A percentile compares a stretch with the other conserved stretches of the same genome.
Conservation (phyloP, 1,140 invertebrate genomes). For the Drosophila nigrodunni region DNA sequence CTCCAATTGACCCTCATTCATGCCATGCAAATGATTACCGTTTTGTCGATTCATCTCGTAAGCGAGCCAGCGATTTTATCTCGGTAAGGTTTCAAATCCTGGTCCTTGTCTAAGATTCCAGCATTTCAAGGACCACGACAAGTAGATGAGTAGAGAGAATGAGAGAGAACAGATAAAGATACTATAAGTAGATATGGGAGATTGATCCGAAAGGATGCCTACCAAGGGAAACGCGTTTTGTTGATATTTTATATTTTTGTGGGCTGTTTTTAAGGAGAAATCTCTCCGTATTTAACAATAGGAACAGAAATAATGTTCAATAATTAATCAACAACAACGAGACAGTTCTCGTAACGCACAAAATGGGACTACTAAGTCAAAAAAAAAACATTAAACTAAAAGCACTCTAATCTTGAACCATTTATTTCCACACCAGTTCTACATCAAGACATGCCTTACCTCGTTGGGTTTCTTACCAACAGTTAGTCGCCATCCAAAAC, state of each 20-base stretch:
- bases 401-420: conserved; percentile 14
- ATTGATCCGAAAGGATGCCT: conserved; percentile 1
- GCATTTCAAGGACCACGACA: not conserved
- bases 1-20: conserved; percentile 50
- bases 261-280: conserved; percentile 47
- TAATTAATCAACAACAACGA: conserved; percentile 69
- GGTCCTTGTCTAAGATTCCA: conserved; percentile 49
- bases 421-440: conserved; percentile 3
- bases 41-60: conserved; percentile 62
- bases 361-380: conserved; percentile 58
- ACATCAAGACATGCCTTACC: conserved; percentile 10
- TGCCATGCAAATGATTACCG: conserved; percentile 53
- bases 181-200: not conserved
- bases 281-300: conserved; percentile 68
- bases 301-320: conserved; percentile 61
- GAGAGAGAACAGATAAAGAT: not conserved
- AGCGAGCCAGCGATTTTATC: conserved; percentile 40
- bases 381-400: conserved; percentile 32
- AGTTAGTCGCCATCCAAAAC: conserved; percentile 3
- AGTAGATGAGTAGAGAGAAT: not conserved
- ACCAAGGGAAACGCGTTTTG: conserved; percentile 58
- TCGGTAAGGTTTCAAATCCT: conserved; percentile 46
- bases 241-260: conserved; percentile 58
- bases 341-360: conserved; percentile 59
- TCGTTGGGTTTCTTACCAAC: conserved; percentile 7